These are phyloP conservation scores for Nothobranchius furzeri DNA, from an alignment of 2,113 vertebrate species.

Conservation along the genomic window DNA sequence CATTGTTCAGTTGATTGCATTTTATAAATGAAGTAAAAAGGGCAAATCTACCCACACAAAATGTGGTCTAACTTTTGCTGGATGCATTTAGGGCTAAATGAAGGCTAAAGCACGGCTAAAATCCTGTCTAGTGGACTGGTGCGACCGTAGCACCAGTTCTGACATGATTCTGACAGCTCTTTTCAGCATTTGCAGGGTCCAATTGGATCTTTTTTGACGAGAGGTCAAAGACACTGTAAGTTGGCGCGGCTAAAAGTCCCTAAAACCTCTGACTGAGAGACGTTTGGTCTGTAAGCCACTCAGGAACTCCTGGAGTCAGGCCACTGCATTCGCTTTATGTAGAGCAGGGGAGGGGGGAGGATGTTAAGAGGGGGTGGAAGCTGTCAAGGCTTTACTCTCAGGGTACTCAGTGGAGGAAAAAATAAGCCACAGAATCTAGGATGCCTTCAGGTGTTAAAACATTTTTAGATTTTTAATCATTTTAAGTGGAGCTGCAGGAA, in stretches of 20 bases:
- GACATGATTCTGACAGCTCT: slow-evolving; percentile 6
- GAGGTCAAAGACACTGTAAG: slow-evolving; percentile 37
- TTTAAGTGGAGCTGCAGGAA: slow-evolving; percentile 78
- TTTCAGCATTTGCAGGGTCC: slow-evolving; percentile 14
- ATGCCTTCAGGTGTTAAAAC: slow-evolving; percentile 82
- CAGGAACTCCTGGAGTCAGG: slow-evolving; percentile 60
- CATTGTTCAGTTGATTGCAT: no score
- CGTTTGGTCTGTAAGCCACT: slow-evolving; percentile 41
- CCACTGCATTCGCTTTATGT: slow-evolving; percentile 70
- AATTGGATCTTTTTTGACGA: slow-evolving; percentile 43
- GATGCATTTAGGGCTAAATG: no score
- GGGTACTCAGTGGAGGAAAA: slow-evolving; percentile 73
- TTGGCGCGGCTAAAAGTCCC: slow-evolving; percentile 42
- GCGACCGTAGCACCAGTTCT: no score
- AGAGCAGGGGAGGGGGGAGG: slow-evolving; percentile 53
- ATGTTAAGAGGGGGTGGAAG: slow-evolving; percentile 65
- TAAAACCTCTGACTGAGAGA: slow-evolving; percentile 51
- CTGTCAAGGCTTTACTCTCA: slow-evolving; percentile 79
- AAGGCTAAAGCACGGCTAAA: no score
- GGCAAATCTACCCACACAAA: no score
- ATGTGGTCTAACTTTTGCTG: no score
- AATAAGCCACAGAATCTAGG: slow-evolving; percentile 79
- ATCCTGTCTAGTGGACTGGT: no score
- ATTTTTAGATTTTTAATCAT: slow-evolving; percentile 87
- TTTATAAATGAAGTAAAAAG: no score